phyloP scores from a whole-genome alignment of 2,888 invertebrate species.

The Linnaemya vulpina region DNA sequence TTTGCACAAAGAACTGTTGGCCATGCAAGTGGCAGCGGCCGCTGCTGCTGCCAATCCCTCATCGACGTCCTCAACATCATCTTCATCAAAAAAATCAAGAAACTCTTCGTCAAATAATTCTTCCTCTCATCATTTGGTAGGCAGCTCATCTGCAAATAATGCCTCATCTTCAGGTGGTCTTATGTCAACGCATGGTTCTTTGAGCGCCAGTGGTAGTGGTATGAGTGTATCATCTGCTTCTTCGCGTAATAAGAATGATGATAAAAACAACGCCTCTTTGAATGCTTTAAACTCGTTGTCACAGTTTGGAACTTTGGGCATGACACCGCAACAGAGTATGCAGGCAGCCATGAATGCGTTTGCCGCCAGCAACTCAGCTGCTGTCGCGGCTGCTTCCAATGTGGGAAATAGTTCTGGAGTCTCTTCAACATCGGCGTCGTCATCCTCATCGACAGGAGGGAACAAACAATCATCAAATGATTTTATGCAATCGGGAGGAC shows the following conservation, averaged over 20 bases:
- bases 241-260: conserved; percentile 78
- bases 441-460: conserved; percentile 68
- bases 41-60: conserved; percentile 78
- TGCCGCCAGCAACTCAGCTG: conserved; percentile 80
- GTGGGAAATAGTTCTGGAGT: conserved; percentile 70
- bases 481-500: conserved; percentile 80
- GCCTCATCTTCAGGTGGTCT: conserved; percentile 75
- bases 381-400: conserved; percentile 72
- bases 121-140: conserved; percentile 71
- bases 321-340: conserved; percentile 83
- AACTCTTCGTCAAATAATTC: conserved; percentile 66
- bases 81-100: conserved; percentile 72
- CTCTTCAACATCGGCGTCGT: conserved; percentile 72
- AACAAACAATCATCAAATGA: conserved; percentile 78
- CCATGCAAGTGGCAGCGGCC: conserved; percentile 83
- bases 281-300: conserved; percentile 83
- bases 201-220: conserved; percentile 71
- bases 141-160: conserved; percentile 61
- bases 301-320: conserved; percentile 81
- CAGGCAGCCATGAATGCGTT: conserved; percentile 83
- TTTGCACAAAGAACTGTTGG: conserved; percentile 82
- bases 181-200: conserved; percentile 78
- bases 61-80: conserved; percentile 75
- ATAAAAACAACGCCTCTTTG: conserved; percentile 82
- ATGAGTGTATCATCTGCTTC: conserved; percentile 65